These are phyloP conservation scores for Phenganax subtilis DNA, from an alignment of 92 coral and sea anemone species.

Conservation along the genomic window DNA sequence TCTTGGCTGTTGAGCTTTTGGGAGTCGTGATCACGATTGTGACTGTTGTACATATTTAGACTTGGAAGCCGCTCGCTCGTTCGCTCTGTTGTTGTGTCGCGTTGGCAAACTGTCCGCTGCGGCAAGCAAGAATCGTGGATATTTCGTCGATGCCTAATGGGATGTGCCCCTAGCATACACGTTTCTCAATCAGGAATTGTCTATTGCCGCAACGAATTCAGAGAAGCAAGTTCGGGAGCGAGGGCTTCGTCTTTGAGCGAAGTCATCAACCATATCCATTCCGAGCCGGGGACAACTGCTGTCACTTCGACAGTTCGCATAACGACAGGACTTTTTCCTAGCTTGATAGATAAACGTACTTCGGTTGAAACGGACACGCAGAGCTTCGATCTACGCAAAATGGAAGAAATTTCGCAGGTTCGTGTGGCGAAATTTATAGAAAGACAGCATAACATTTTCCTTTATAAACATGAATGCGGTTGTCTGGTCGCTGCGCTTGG, in stretches of 20 bases:
- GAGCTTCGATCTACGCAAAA: constrained; percentile 78
- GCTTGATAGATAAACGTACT: constrained; percentile 73
- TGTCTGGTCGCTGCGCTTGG: too few relatives aligned
- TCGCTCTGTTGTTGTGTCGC: neutral
- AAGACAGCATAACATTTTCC: constrained; percentile 2
- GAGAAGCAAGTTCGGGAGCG: constrained; percentile 94
- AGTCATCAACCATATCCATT: constrained; percentile 99
- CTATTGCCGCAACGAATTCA: constrained; percentile 81
- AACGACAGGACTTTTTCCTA: constrained; percentile 69
- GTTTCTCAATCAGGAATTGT: constrained; percentile 98
- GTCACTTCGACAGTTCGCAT: constrained; percentile 84
- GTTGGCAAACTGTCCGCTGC: constrained; percentile 17
- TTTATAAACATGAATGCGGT: neutral
- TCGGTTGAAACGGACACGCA: constrained; percentile 97
- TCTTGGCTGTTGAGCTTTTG: constrained; percentile 11
- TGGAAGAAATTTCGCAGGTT: constrained; percentile 88
- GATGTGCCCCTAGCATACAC: constrained; percentile 99
- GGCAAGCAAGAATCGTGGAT: constrained; percentile 15
- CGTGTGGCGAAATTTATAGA: constrained; percentile 24
- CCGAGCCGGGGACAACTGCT: constrained; percentile 91
- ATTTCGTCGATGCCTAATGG: constrained; percentile 59
- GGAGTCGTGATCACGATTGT: neutral
- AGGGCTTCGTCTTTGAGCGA: constrained; percentile 95
- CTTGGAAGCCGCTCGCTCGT: neutral
- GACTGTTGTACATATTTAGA: neutral